Percentiles rank a stretch among this genome's conserved stretches.
Conservation (phyloP, 2,797 vertebrate genomes). For the Pangasius djambal region DNA sequence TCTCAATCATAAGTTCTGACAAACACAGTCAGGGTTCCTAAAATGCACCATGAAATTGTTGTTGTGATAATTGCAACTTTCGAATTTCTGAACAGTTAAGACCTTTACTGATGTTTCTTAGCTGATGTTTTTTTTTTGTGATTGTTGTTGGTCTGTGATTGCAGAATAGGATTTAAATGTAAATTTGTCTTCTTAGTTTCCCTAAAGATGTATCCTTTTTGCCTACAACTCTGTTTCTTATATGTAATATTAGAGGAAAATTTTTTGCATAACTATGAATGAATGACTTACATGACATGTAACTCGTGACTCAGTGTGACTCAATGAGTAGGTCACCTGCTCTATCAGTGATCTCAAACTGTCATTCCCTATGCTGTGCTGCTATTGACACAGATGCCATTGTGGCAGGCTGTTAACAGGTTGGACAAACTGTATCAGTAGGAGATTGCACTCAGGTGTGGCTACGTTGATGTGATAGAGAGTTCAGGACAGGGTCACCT, state of each 20-base stretch:
- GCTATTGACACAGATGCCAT: not conserved
- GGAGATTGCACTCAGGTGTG: constrained; percentile 34
- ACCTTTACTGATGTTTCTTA: not conserved
- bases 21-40: not conserved
- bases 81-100: too few relatives aligned
- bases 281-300: not conserved
- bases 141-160: not conserved
- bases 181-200: not conserved
- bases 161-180: not conserved
- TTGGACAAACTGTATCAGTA: constrained; percentile 22
- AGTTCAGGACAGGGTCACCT: constrained; percentile 40
- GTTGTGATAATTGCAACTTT: not conserved
- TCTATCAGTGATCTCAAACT: constrained; percentile 19
- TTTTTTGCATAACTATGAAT: constrained; percentile 4
- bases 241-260: not conserved
- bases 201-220: not conserved
- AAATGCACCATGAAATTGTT: not conserved
- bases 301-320: constrained; percentile 7
- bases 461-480: constrained; percentile 32
- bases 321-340: not conserved
- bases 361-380: not conserved
- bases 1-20: not conserved
- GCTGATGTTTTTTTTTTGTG: not conserved
- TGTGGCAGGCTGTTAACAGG: constrained; percentile 21
- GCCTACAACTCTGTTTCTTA: not conserved